phyloP scores from a whole-genome alignment of 2,888 invertebrate species.

The Pheosia tremula region DNA sequence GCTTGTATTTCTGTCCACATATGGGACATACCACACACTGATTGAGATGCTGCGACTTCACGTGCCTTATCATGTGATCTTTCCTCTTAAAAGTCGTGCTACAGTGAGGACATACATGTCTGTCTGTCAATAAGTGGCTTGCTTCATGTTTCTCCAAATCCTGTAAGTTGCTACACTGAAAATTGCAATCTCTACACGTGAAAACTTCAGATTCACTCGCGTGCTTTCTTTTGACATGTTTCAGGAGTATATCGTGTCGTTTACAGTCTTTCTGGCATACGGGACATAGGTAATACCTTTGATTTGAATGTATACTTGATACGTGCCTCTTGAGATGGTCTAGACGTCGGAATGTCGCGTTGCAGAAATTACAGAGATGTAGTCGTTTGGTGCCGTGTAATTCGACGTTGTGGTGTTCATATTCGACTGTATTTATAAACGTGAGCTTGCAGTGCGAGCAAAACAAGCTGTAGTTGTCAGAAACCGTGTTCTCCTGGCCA shows the following conservation, averaged over 20 bases:
- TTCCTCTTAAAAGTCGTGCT: constrained; percentile 53
- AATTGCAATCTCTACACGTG: constrained; percentile 50
- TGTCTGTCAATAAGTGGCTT: constrained; percentile 38
- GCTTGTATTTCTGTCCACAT: constrained; percentile 55
- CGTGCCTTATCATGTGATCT: constrained; percentile 64
- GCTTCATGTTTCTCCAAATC: constrained; percentile 49
- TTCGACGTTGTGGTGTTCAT: constrained; percentile 51
- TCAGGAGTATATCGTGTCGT: constrained; percentile 45
- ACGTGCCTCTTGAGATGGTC: constrained; percentile 63
- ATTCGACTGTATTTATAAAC: constrained; percentile 44
- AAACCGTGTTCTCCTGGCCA: constrained; percentile 8
- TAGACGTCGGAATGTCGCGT: constrained; percentile 49
- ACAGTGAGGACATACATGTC: constrained; percentile 56
- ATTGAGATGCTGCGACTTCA: constrained; percentile 58
- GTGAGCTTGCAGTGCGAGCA: constrained; percentile 51
- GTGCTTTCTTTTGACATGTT: constrained; percentile 55
- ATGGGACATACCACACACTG: constrained; percentile 51
- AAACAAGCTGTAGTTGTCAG: constrained; percentile 20
- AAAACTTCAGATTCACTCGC: constrained; percentile 33
- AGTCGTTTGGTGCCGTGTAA: constrained; percentile 47
- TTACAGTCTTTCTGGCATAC: constrained; percentile 52
- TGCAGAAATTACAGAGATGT: constrained; percentile 47
- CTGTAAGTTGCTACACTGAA: constrained; percentile 36
- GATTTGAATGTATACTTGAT: constrained; percentile 47
- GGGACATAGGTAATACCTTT: constrained; percentile 46